Base-by-base conservation (phyloP, 1,140 invertebrate genomes). In the Brachystomella parvula region DNA sequence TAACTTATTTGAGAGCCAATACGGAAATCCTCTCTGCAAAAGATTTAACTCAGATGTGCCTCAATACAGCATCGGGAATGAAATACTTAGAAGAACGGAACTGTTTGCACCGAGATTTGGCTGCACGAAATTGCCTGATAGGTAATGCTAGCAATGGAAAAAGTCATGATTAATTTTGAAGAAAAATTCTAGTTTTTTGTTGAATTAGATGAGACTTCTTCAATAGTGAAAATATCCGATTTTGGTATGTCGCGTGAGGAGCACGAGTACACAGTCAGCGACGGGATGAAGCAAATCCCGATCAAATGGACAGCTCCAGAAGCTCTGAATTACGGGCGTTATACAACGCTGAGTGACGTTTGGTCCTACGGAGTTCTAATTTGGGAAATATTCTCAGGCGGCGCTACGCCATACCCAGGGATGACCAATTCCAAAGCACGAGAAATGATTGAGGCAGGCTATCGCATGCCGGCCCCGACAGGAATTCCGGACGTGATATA, bases 251-350 rank as follows among this genome's bases (percentile, higher is more conserved):
- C 94, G 0, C 81, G 94, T 39, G 94, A 98, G 79, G 94, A 96
- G 77, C 90, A 96, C 77, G 94, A 96, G 77, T 98, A 98, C 74
- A 94, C 92, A 68, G 94, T 97, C 44, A 96, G 93, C 0, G 92
- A 95, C 73, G 94, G 94, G 28, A 93, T 97, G 89, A 96, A 97
- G 79, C 94, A 97, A 81, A 97, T 98, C 76, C 94, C 94, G 0
- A 96, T 98, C 57, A 97, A 97, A 78, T 97, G 94, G 94, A 96
- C 94, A 1, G 93, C 94, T 2, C 94, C 94, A 2, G 94, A 98
- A 81, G 94, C 94, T 28, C 80, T 98, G 19, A 95, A 96, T 81
- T 96, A 93, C 80, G 94, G 92, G 31, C 92, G 92, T 82, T 98
- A 98, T 77, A 97, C 94, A n/a, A 90, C 92, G 0, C 78, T 96